Evolutionary conservation across 2,113 vertebrate species (phyloP).

Genomic region (Sinocyclocheilus maitianheensis): DNA sequence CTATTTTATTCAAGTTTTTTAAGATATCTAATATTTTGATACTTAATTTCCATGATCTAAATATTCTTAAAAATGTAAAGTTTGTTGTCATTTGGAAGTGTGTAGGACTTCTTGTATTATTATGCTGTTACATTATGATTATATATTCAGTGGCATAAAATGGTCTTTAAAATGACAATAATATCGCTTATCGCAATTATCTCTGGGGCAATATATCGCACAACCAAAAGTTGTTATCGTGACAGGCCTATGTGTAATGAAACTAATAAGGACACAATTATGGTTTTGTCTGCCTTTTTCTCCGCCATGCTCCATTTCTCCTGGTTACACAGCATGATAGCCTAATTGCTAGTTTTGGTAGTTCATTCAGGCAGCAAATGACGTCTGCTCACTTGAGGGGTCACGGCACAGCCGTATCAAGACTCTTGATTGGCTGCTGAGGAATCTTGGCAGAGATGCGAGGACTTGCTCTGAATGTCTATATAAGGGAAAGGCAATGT

Average conservation of each 20-base stretch:
- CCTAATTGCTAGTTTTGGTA: not conserved
- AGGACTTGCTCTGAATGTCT: constrained; percentile 66
- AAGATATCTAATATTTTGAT: too few species aligned
- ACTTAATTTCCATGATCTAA: too few species aligned
- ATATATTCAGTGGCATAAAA: too few species aligned
- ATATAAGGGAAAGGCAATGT: constrained; percentile 73
- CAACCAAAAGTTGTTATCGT: too few species aligned
- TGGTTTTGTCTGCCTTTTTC: not conserved
- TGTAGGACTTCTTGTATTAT: too few species aligned
- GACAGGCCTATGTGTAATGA: not conserved
- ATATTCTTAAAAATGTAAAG: too few species aligned
- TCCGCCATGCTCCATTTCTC: not conserved
- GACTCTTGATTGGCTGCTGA: constrained; percentile 33
- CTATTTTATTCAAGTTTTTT: too few species aligned
- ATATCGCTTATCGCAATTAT: too few species aligned
- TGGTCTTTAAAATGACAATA: too few species aligned
- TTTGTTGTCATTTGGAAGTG: too few species aligned
- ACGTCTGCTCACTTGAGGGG: not conserved
- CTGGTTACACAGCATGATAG: not conserved
- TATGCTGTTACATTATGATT: too few species aligned
- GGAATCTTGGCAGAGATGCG: constrained; percentile 66
- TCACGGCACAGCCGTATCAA: constrained; percentile 6
- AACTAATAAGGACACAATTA: not conserved
- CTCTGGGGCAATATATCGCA: too few species aligned
- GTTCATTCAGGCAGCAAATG: constrained; percentile 36